Evolutionary conservation across 2,113 vertebrate genomes (phyloP), one percentile per base, ranked within the genome.

Genomic region (Ahaetulla prasina): DNA sequence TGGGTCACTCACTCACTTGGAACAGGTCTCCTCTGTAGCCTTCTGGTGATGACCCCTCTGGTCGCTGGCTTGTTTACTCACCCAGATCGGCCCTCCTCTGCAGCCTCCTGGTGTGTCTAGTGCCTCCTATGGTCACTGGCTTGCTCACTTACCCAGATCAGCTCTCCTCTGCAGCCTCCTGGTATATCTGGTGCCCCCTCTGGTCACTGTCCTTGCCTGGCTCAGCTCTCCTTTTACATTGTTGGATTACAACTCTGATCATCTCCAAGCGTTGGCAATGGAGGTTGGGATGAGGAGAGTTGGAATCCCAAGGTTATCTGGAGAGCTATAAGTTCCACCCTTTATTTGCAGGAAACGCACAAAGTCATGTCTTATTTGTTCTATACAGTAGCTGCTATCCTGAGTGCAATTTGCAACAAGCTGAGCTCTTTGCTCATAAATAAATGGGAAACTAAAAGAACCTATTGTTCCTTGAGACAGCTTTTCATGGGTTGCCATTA

Each of bases 401-500:
- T 35, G 23, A 43, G n/a, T 25, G 57, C 85, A 87, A 20, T 94
- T 50, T n/a, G 85, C 90, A 85, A 54, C 90, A 90, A 22, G 0
- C 23, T 87, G 47, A 43, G 74, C 74, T 53, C n/a, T 63, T 85
- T 39, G 35, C 74, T 80, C 74, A 80, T 43, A n/a, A 30, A 1
- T 0, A 30, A 49, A 20, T n/a, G 9, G 30, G 53, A 53, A 47
- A 0, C 39, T 85, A 85, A 89, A 52, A 23, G 3, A 88, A 10
- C 2, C 47, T 23, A 12, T 39, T 47, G 8, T 50, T 22, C 89
- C 92, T 7, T 0, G 0, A 8, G 1, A 39, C 45, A 20, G 87
- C 6, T 39, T 30, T 39, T 47, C 54, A 18, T 2, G 91, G 53
- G 80, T 89, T 91, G 0, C 90, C 1, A 8, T 20, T 16, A 22